These are phyloP conservation scores for Platyscapa corneri DNA, from an alignment of 1,140 invertebrate species.

Conservation along the genomic window DNA sequence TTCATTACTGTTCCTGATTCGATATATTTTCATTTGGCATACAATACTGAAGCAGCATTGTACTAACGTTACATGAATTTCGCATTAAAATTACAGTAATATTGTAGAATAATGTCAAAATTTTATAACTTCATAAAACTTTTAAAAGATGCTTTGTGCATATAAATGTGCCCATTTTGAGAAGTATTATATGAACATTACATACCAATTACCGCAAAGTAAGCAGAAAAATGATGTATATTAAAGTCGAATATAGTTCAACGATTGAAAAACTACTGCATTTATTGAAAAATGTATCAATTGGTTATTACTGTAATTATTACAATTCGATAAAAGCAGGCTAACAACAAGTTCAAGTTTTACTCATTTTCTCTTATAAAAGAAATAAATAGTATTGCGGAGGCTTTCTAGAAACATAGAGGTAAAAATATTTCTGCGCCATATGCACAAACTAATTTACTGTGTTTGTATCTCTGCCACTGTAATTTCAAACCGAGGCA, in stretches of 20 bases:
- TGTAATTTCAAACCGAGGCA: background rate
- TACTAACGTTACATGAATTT: slow-evolving; percentile 8
- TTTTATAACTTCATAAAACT: slow-evolving; percentile 2
- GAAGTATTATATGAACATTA: background rate
- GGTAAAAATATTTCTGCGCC: background rate
- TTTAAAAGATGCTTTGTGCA: slow-evolving; percentile 1
- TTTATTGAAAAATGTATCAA: background rate
- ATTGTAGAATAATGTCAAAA: background rate
- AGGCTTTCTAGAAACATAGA: background rate
- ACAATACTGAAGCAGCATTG: background rate
- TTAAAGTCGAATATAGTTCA: background rate
- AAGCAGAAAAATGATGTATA: background rate
- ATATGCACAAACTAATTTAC: background rate
- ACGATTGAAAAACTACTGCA: background rate
- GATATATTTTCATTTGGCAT: background rate
- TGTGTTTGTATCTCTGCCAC: background rate
- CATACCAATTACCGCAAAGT: background rate
- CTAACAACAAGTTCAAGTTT: background rate
- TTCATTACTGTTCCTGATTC: background rate
- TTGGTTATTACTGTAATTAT: background rate
- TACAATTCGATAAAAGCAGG: background rate
- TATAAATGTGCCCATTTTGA: background rate
- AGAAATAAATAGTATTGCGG: background rate
- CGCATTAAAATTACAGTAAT: slow-evolving; percentile 13
- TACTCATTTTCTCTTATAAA: background rate